Evolutionary conservation across 2,888 invertebrate species (phyloP).

Genomic region (Cremastinae sp.): DNA sequence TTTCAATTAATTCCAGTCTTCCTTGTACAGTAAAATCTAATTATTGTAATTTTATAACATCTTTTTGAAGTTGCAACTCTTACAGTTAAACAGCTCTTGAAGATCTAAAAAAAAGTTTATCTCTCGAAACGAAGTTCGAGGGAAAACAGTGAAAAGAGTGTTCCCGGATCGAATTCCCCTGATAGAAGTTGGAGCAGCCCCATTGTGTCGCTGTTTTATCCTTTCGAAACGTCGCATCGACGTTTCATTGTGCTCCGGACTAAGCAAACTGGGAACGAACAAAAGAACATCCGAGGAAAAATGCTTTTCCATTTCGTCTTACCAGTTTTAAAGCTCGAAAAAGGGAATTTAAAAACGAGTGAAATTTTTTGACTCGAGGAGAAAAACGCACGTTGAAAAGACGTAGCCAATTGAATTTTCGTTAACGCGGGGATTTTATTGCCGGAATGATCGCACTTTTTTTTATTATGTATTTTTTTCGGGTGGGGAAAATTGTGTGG

Average conservation of each 20-base stretch:
- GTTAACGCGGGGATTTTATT: conserved; percentile 1
- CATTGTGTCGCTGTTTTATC: conserved; percentile 23
- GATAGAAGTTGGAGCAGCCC: conserved; percentile 65
- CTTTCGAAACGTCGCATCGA: conserved; percentile 2
- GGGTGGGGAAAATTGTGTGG: conserved; percentile 37
- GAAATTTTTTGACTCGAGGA: background rate
- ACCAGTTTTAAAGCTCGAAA: conserved; percentile 1
- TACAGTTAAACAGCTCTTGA: background rate
- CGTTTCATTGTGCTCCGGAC: conserved; percentile 30
- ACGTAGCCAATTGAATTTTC: conserved; percentile 9
- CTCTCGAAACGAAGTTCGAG: background rate
- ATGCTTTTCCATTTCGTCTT: background rate
- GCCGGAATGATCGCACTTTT: background rate
- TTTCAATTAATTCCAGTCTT: no score
- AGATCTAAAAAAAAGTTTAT: conserved; percentile 1
- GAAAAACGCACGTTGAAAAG: background rate
- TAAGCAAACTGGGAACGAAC: background rate
- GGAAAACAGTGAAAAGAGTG: conserved; percentile 65
- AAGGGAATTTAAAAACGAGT: background rate
- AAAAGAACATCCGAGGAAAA: conserved; percentile 6
- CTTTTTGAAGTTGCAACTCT: no score
- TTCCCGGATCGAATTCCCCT: conserved; percentile 73
- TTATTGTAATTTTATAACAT: no score
- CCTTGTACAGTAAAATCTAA: no score
- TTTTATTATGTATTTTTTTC: background rate